Base-by-base conservation (phyloP, 2,113 vertebrate species). In the Uria lomvia region DNA sequence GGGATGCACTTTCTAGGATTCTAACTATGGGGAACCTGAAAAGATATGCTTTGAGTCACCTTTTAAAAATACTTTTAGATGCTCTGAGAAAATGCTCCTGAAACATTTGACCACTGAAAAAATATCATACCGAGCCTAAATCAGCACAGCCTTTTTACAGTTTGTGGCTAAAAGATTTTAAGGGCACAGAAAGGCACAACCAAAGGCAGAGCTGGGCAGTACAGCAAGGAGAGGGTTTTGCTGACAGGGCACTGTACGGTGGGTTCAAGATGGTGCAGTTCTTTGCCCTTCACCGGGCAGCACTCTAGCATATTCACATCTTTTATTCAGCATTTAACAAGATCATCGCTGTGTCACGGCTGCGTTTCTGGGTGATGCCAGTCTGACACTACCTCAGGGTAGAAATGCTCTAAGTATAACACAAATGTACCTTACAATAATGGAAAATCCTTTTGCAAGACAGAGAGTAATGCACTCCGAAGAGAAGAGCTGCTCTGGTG, bases 241-340 rank as follows among this genome's bases (percentile, higher is more conserved):
- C 63, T 94, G 79, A 43, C 73, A 53, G 75, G 24, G 83, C 42
- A 20, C 38, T 66, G 47, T 67, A n/a, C 15, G 30, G 43, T 22
- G 20, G n/a, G 36, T 36, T 42, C 32, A 52, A 73, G 53, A 65
- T 45, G 50, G 65, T 50, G 47, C 34, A 60, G 72, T 49, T 70
- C 45, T 52, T 80, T 77, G 36, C 49, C 50, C n/a, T 88, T 94
- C n/a, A 32, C 43, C 2, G 1, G 74, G 55, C 65, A 92, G 40
- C 62, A 76, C 40, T 73, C 30, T 9, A 38, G 34, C 42, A 34
- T 58, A 49, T 65, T 72, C 49, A 43, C 34, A 77, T 62, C 50
- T 86, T 95, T 82, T 79, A 85, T 88, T 86, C 91, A 94, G 84
- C 66, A 85, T 96, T 94, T 92, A 92, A 60, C 36, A 76, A 86